Evolutionary conservation across 2,797 vertebrate genomes (phyloP), one percentile per base, ranked within the genome.

Genomic region (Ptychobarbus kaznakovi): DNA sequence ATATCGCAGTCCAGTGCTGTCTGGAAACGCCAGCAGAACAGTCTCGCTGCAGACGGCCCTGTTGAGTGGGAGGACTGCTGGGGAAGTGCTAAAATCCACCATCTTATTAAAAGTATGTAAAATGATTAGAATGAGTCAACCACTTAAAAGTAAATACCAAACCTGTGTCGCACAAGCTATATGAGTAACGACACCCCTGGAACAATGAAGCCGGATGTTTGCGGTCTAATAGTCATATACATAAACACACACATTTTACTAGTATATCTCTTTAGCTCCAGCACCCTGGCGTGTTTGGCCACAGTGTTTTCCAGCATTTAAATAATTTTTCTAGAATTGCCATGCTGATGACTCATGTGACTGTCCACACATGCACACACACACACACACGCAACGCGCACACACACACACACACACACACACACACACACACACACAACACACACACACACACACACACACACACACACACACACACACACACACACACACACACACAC

Each of bases 101-200:
- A 61, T 80, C 58, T 80, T 83, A 78, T 82, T 79, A 88, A 89
- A 89, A 51, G 66, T 77, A 63, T 88, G 61, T 66, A 65, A 85
- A 88, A 74, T 35, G 28, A 81, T 69, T 78, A 61, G 44, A 86
- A 65, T 74, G 88, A 90, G 76, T 89, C 86, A 89, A 38, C 53
- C 78, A 70, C 75, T 84, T 63, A 74, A 84, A 86, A 81, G 80
- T 82, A 90, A 90, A 90, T 86, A 90, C 44, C 82, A 90, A 82
- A 85, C 75, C 69, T 89, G 89, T 90, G 68, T 90, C 89, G 90
- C 56, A 74, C 32, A 49, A 82, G 76, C 81, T 79, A 81, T 79
- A 83, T 88, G 86, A 88, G 79, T 84, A 87, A 85, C 44, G 40
- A 49, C 56, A 77, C n/a, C 65, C 28, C 61, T 77, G 22, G n/a